Evolutionary conservation across 23 tunicate species (phyloP).

Genomic region (Halocynthia roretzi): DNA sequence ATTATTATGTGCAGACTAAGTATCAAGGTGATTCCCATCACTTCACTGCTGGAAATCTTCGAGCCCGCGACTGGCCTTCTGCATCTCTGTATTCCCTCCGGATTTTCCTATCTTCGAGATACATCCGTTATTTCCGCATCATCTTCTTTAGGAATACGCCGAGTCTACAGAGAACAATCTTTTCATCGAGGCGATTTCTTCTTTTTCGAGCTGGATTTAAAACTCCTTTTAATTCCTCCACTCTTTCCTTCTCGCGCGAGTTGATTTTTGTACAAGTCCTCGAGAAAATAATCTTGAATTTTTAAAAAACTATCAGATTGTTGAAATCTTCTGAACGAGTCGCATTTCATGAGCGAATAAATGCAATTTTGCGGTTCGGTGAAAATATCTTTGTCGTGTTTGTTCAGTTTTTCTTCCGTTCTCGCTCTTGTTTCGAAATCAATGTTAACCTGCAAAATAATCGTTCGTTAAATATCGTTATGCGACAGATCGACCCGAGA

Average conservation of each 20-base stretch:
- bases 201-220: neutral
- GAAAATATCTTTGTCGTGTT: constrained; percentile 11
- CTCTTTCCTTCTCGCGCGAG: neutral
- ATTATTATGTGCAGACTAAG: no score
- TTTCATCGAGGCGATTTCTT: neutral
- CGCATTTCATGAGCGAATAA: constrained; percentile 33
- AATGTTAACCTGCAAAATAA: constrained; percentile 39
- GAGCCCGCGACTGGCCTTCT: no score
- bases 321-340: constrained; percentile 56
- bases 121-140: no score
- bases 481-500: no score
- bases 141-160: no score
- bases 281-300: neutral
- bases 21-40: no score
- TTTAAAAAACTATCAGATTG: constrained; percentile 13
- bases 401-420: constrained; percentile 23
- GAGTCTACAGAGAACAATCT: neutral
- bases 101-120: no score
- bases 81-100: no score
- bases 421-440: constrained; percentile 31
- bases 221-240: neutral
- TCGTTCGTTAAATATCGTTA: no score
- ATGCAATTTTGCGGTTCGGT: constrained; percentile 35
- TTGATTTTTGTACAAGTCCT: neutral
- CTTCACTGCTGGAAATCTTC: no score